Evolutionary conservation across 1,140 invertebrate genomes (phyloP).

Genomic region (Drosophila mojavensis): DNA sequence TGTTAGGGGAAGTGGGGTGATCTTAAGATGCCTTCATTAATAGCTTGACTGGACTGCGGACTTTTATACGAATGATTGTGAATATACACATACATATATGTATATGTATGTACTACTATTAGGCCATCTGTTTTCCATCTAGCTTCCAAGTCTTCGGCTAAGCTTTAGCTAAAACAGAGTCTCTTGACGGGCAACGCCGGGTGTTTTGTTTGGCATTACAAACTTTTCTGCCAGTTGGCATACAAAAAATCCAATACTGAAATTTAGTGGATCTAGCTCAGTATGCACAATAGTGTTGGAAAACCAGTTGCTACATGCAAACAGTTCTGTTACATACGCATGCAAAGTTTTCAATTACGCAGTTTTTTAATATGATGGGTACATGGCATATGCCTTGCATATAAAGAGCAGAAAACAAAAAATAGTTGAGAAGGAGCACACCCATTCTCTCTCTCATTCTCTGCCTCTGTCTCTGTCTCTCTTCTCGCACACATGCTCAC

Average conservation of each 20-base stretch:
- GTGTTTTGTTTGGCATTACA: background rate
- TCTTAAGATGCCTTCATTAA: background rate
- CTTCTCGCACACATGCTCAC: background rate
- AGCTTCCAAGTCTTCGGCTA: too few relatives aligned
- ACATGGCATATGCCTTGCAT: background rate
- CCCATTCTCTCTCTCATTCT: too few relatives aligned
- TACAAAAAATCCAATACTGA: background rate
- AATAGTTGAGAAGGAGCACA: background rate
- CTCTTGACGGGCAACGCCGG: background rate
- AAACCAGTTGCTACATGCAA: background rate
- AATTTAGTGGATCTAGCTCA: background rate
- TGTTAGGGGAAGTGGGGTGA: background rate
- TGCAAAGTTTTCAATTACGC: slow-evolving; percentile 7
- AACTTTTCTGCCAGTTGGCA: background rate
- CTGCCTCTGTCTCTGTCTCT: too few relatives aligned
- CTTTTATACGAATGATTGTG: too few relatives aligned
- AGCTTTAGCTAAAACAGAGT: background rate
- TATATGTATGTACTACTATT: too few relatives aligned
- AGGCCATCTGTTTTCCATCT: too few relatives aligned
- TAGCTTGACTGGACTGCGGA: too few relatives aligned
- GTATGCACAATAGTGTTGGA: background rate
- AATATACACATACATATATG: too few relatives aligned
- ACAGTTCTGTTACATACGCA: background rate
- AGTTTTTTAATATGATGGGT: slow-evolving; percentile 3
- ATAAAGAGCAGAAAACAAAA: background rate